Evolutionary conservation across 2,888 invertebrate species (phyloP), one percentile per base, ranked within the genome.

Genomic region (Aricia artaxerxes): DNA sequence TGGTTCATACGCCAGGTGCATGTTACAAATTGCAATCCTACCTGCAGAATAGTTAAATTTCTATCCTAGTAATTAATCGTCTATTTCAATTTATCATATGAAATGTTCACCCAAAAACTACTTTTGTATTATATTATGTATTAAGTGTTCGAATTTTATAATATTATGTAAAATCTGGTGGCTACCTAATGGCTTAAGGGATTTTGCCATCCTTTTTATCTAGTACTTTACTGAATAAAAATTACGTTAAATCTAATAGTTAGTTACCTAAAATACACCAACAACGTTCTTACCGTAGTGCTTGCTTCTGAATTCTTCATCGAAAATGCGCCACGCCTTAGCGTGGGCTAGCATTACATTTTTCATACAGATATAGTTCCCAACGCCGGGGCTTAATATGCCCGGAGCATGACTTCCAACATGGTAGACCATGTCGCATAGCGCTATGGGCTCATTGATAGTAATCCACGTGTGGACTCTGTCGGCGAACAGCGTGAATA

Each of bases 381-480:
- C 78, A 1, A 73, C 6, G 1, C 24, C 78, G 7, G 73, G 73
- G 6, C 73, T 73, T 7, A 40, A 11, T 13, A 60, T 57, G 9
- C 40, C 40, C 7, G 78, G 78, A 4, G 78, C 73, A 53, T 44
- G 44, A 44, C 13, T 1, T 9, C 44, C 78, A 57, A 13, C 16
- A 16, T 31, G 31, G 60, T 78, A 78, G 35, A 40, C 24, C 24
- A 73, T n/a, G 73, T 73, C 78, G 60, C 78, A 78, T 3, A 60
- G 2, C 5, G 60, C 24, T 13, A 87, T 85, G 0, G 97, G 97
- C 84, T 97, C 97, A 86, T 97, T 97, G 79, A 97, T 94, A 0
- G 97, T 97, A 0, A 96, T 93, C 97, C 97, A 97, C 73, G 92
- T 88, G 86, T 94, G 95, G 1, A 97, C 95, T 44, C 96, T 94